Base-by-base conservation (phyloP, 2,113 vertebrate genomes). In the Larimichthys polyactis region DNA sequence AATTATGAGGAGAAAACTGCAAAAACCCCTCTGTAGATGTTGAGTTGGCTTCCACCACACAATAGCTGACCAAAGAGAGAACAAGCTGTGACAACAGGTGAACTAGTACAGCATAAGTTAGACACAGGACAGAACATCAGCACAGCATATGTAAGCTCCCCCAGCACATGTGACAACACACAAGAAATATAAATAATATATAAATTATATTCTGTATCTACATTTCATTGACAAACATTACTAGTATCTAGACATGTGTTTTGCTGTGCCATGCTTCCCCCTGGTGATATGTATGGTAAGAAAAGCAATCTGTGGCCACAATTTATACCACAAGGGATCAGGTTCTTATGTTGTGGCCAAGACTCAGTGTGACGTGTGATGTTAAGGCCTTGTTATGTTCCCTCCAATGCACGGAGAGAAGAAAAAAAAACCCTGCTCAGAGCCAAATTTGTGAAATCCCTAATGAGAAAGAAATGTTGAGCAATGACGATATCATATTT, bases 191-290 rank as follows among this genome's bases (percentile, higher is more conserved):
- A 9, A 11, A 48, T 59, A 59, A 44, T 12, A 15, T n/a, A 14
- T 43, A 8, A 2, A 54, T 24, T 16, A 16, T 10, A 55, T 71
- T 43, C 40, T 1, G 5, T 10, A 22, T 55, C 2, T 71, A 24
- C n/a, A 17, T 40, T 51, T 68, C 10, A 58, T 5, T 15, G 43
- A 32, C 5, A 43, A 48, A 65, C 43, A 29, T 20, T 20, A 16
- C 16, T 27, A 40, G 12, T 19, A 3, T 52, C 3, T 27, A 51
- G 10, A 59, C 17, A 1, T 43, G 43, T n/a, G 58, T 32, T 48
- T 63, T 71, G 12, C 40, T 48, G 32, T 65, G 22, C 58, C 57
- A 10, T 52, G 75, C 59, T 82, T 58, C 57, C 58, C 49, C 65
- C 74, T 75, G 40, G 54, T 68, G 70, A 82, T 51, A 51, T 68